Evolutionary conservation across 2,113 vertebrate species (phyloP).

Genomic region (Cardinalis cardinalis): DNA sequence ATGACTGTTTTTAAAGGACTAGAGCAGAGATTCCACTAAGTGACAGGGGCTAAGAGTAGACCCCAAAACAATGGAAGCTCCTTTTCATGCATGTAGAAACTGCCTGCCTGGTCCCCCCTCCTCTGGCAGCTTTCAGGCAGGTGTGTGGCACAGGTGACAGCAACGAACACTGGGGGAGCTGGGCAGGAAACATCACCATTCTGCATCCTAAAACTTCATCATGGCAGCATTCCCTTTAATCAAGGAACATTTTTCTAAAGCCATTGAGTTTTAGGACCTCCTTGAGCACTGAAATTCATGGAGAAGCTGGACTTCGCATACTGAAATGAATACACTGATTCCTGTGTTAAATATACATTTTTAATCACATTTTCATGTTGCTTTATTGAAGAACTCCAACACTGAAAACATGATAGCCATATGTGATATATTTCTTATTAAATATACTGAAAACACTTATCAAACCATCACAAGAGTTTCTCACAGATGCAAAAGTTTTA

Average conservation of each 20-base stretch:
- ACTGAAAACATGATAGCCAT: neutral
- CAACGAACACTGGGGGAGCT: accelerated
- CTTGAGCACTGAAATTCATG: neutral
- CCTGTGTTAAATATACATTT: neutral
- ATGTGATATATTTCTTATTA: neutral
- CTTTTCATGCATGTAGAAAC: neutral
- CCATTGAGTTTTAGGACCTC: neutral
- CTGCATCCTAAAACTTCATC: neutral
- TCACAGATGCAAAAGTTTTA: neutral
- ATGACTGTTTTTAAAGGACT: neutral
- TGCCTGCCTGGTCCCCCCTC: neutral
- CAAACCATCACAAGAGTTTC: neutral
- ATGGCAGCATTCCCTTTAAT: neutral
- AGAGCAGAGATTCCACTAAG: neutral
- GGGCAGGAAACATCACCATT: neutral
- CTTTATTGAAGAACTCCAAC: neutral
- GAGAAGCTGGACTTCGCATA: neutral
- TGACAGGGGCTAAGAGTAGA: neutral
- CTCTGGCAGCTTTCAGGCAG: neutral
- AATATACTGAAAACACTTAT: neutral
- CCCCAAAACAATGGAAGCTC: neutral
- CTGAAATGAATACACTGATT: neutral
- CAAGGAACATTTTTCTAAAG: neutral
- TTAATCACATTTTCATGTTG: neutral
- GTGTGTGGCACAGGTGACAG: accelerated